Conservation (phyloP, 2,113 vertebrate genomes). For the Bathybates hornii region DNA sequence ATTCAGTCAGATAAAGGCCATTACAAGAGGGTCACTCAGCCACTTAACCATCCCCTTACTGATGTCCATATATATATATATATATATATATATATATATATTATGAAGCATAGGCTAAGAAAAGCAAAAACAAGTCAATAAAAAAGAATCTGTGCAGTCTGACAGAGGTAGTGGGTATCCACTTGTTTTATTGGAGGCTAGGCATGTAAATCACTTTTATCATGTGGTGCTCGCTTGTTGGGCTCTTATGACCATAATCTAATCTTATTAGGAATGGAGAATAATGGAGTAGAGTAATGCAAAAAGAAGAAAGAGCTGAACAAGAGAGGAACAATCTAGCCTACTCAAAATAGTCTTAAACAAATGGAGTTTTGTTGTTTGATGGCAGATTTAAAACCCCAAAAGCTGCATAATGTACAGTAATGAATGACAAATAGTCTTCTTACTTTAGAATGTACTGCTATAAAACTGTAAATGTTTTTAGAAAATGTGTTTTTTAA, state of each 20-base stretch:
- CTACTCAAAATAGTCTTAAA: not conserved
- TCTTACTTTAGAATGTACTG: not conserved
- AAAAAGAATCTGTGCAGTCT: not conserved
- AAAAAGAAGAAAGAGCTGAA: not conserved
- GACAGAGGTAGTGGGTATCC: not conserved
- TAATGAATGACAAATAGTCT: not conserved
- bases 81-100: not conserved
- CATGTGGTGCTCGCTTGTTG: not conserved
- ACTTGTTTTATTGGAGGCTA: not conserved
- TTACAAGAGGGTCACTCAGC: slow-evolving; percentile 1
- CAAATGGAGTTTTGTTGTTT: not conserved
- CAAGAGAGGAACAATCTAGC: not conserved
- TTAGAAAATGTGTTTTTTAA: not conserved
- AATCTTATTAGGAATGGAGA: not conserved
- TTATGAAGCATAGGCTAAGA: not conserved
- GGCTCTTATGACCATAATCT: not conserved
- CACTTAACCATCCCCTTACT: not conserved
- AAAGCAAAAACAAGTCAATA: not conserved
- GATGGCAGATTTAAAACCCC: not conserved
- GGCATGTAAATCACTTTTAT: not conserved
- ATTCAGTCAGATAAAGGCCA: slow-evolving; percentile 30
- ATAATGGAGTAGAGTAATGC: not conserved
- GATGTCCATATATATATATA: not conserved
- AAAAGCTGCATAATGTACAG: not conserved
- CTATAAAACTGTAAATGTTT: not conserved